Base-by-base conservation (phyloP, 2,888 invertebrate genomes). In the Marronus borbonicus region DNA sequence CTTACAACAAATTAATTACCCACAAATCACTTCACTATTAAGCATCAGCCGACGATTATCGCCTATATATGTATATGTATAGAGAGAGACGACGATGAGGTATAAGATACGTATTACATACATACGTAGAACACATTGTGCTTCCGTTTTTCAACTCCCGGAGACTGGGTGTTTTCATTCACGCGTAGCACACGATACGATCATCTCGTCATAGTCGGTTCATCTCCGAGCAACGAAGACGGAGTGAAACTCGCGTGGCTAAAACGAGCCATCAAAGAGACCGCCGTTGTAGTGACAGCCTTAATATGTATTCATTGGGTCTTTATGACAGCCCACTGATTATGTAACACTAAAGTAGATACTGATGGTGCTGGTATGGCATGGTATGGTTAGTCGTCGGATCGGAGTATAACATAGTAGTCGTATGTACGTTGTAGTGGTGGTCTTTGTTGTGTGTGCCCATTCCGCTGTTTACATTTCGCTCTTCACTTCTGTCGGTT, bases 271-370 rank as follows among this genome's bases (percentile, higher is more conserved):
- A 81, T 84, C 83, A 84, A 84, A 84, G 84, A 82, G 80, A 81
- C 84, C 83, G 83, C 82, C 80, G 78, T 81, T 78, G 81, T 83
- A 84, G 83, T 83, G 84, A 83, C 84, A 83, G 83, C 80, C 82
- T 82, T 83, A 84, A 84, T 81, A 82, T 84, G 83, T 83, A 82
- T 84, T 85, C 84, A 85, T 85, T 84, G 83, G 83, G 83, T 81
- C 84, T 83, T 85, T 85, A 84, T 84, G 84, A 84, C 82, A 83
- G 83, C 84, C 84, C 84, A 84, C 83, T 84, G 85, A 85, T 72
- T 72, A 72, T 72, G 72, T 58, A 72, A 72, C 72, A 72, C 72
- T 52, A 17, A 72, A 72, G 72, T 72, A 72, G 72, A 58, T 72
- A 72, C 72, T 69, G 58, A 72, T 60, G 72, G 39, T 28, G 31